Evolutionary conservation across 1,140 invertebrate species (phyloP), one percentile per base, ranked within the genome.

Genomic region (Wiebesia pumilae): DNA sequence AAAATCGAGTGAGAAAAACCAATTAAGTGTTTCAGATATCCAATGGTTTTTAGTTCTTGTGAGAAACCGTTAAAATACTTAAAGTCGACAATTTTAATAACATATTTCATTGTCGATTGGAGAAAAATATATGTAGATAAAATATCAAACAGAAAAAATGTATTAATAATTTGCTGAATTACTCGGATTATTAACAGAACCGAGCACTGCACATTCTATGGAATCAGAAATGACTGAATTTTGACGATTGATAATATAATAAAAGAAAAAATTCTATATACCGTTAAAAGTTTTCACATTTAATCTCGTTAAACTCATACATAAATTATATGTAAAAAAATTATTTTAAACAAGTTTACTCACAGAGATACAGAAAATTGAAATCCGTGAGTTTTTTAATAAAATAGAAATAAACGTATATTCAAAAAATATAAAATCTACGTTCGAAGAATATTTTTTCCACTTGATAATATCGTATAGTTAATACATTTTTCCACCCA

Each of bases 1-100:
- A 69, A 67, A 83, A 27, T 80, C 27, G 62, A 82, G 40, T 82
- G 58, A 77, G 71, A 86, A 71, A 85, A 82, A 51, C 67, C 33
- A 30, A 38, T 38, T 27, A 10, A 65, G 24, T 82, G 38, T 47
- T 4, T 35, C n/a, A 38, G 19, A 38, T 54, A 38, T 3, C 21
- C 30, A 33, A 7, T 80, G 33, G n/a, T 47, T 87, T 86, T 67
- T 69, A 77, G 40, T 83, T 58, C 40, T 78, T 78, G 73, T 81
- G 77, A 62, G 47, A n/a, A 54, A 47, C n/a, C 38, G 62, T 71
- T 75, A 81, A 73, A n/a, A 16, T 81, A 51, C 30, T 38, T 81
- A 58, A 33, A n/a, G 21, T 85, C 81, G 58, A 81, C 43, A 24
- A 65, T 77, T 43, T 62, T 58, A 67, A 40, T 19, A 58, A 21